Percentiles rank a stretch among this genome's conserved stretches.
phyloP scores from a whole-genome alignment of 2,888 invertebrate species.

The Mesorhabditis spiculigera region DNA sequence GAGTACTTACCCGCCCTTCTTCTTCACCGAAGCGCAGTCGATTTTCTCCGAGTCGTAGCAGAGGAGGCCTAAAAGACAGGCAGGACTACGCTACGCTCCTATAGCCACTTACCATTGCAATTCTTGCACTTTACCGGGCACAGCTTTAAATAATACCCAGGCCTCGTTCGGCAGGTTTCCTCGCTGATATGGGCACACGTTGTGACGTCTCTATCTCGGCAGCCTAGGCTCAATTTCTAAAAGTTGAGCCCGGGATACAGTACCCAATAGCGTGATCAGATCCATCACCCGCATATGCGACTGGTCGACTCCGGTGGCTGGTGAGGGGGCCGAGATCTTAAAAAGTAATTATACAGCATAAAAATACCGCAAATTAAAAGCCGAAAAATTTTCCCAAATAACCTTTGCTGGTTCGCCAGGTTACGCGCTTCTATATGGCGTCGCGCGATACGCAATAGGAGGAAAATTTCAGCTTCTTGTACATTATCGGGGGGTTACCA shows the following conservation, averaged over 20 bases:
- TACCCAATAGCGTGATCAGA: constrained; percentile 8
- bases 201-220: constrained; percentile 39
- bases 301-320: constrained; percentile 8
- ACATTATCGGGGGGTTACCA: too few relatives aligned
- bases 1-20: constrained; percentile 15
- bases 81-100: not conserved
- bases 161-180: constrained; percentile 40
- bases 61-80: constrained; percentile 23
- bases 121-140: constrained; percentile 46
- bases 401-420: too few relatives aligned
- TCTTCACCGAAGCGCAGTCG: constrained; percentile 32
- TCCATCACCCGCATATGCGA: constrained; percentile 13
- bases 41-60: constrained; percentile 45
- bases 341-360: too few relatives aligned
- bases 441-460: too few relatives aligned
- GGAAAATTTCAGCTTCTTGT: too few relatives aligned
- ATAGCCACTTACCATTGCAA: constrained; percentile 32
- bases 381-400: too few relatives aligned
- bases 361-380: too few relatives aligned
- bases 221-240: constrained; percentile 18
- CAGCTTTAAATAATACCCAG: constrained; percentile 44
- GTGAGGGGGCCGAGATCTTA: not conserved
- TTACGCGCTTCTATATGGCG: too few relatives aligned
- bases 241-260: not conserved
- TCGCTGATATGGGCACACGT: constrained; percentile 38